phyloP scores from a whole-genome alignment of 2,797 vertebrate species.

The Steatocranus sp. region DNA sequence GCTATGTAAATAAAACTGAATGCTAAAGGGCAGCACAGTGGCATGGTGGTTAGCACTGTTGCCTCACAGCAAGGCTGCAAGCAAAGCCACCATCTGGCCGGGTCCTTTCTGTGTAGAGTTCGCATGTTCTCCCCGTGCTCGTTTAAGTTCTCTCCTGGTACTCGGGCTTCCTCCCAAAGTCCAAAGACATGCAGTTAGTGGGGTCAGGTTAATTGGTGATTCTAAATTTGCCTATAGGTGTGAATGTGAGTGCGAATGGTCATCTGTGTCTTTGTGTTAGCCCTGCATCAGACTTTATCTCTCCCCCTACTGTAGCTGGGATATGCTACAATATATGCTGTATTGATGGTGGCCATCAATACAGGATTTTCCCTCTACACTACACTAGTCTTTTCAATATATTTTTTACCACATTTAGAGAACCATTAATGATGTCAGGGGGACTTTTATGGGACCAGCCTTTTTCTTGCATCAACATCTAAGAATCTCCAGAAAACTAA shows the following conservation, averaged over 20 bases:
- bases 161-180: too few species aligned
- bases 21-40: not conserved
- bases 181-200: too few species aligned
- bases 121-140: not conserved
- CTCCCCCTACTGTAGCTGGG: not conserved
- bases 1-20: not conserved
- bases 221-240: not conserved
- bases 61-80: not conserved
- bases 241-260: not conserved
- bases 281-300: not conserved
- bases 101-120: not conserved
- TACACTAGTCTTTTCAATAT: not conserved
- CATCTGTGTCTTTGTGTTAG: not conserved
- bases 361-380: not conserved
- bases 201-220: not conserved
- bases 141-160: too few species aligned
- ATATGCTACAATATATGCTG: too few species aligned
- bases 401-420: not conserved
- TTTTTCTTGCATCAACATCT: not conserved
- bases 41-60: too few species aligned
- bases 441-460: not conserved
- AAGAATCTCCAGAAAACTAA: not conserved
- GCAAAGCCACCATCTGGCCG: not conserved
- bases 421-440: not conserved
- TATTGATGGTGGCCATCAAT: not conserved